Evolutionary conservation across 1,140 invertebrate genomes (phyloP).

Genomic region (Thrips palmi): DNA sequence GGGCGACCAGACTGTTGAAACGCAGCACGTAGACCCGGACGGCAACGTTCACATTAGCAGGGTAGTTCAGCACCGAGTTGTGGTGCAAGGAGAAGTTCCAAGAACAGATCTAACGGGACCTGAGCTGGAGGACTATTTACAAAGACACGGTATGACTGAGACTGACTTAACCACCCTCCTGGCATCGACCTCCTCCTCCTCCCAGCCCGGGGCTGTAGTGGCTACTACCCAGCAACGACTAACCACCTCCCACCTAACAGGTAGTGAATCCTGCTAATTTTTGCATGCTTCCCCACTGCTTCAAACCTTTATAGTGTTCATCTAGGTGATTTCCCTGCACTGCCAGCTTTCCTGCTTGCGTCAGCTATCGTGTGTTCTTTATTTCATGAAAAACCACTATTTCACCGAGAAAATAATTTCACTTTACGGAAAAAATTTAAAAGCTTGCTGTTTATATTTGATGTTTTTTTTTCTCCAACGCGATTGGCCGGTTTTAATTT

Average conservation of each 20-base stretch:
- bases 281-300: not conserved
- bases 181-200: slow-evolving; percentile 8
- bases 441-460: too few species aligned
- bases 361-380: too few species aligned
- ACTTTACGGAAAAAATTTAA: too few species aligned
- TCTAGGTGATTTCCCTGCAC: too few species aligned
- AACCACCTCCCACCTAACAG: slow-evolving; percentile 14
- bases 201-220: slow-evolving; percentile 7
- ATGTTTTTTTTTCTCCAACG: too few species aligned
- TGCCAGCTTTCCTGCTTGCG: too few species aligned
- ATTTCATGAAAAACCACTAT: too few species aligned
- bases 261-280: slow-evolving; percentile 12
- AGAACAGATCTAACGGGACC: slow-evolving; percentile 14
- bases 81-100: slow-evolving; percentile 22
- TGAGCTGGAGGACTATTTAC: slow-evolving; percentile 18
- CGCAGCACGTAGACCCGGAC: slow-evolving; percentile 25
- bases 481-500: too few species aligned
- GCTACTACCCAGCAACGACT: slow-evolving; percentile 12
- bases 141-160: slow-evolving; percentile 7
- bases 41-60: slow-evolving; percentile 31
- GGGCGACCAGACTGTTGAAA: slow-evolving; percentile 28
- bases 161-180: slow-evolving; percentile 10
- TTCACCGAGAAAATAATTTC: too few species aligned
- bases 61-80: slow-evolving; percentile 28
- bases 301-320: slow-evolving; percentile 2